Base-by-base conservation (phyloP, 2,113 vertebrate species). In the Ctenomys sociabilis region DNA sequence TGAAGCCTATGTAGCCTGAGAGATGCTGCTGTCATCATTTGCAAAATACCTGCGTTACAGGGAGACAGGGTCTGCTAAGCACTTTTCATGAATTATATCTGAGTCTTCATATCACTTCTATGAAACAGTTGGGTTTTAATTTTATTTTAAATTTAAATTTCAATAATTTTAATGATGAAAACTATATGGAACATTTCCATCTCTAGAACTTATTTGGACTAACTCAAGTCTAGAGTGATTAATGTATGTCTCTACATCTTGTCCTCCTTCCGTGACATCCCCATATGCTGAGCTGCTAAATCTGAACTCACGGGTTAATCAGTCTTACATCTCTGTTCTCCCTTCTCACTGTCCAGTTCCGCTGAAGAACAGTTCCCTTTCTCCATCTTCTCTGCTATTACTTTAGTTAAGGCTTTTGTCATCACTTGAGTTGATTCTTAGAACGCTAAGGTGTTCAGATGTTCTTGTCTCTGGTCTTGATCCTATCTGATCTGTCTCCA, bases 71-170 rank as follows among this genome's bases (percentile, higher is more conserved):
- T 61, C 8, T 17, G 24, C 9, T 24, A 75, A 22, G 37, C 37
- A 75, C 72, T 75, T 43, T 40, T 40, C 3, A 73, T 40, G 40
- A 26, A 26, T 75, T 75, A 73, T 78, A 32, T 32, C 43, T 10
- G 75, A 52, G 28, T 32, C 45, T 7, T 78, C 45, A 49, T 78
- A 32, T 10, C 12, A 26, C 73, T 75, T 78, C 43, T 49, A 16
- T 52, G 73, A 52, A 59, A 84, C 3, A 45, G 11, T 75, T 75
- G 73, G 40, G 43, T 85, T 57, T 66, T 30, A 68, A 57, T 7
- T 8, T 84, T 26, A 95, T 52, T 88, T 89, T 70, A 88, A 78
- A 52, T 28, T 66, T 93, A 59, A 88, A 43, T 70, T 89, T 89
- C 40, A 85, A 32, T 84, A 52, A 70, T 89, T 88, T 89, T 35